Base-by-base conservation (phyloP, 1,140 invertebrate genomes). In the Samia ricini region DNA sequence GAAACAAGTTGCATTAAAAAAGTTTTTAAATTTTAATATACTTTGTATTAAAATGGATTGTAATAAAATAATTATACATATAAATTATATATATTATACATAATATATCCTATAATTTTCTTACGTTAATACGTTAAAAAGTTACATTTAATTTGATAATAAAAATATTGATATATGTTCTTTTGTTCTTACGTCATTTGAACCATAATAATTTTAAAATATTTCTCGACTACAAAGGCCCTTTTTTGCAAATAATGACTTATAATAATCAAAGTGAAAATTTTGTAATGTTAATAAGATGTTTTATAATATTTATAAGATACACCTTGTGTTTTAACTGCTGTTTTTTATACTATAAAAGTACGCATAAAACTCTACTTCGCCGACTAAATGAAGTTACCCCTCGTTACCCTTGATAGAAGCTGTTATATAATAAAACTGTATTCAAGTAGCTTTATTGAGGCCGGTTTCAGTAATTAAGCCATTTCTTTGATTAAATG, bases 361-460 rank as follows among this genome's bases (percentile, higher is more conserved):
- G n/a, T 15, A 42, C 33, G 33, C 7, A 15, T 15, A 10, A 4
- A 42, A 42, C 10, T 42, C 12, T 8, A 8, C 6, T 18, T 20
- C 50, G 18, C 21, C 21, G 6, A 15, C 52, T 42, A 58, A 59
- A 63, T 33, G 57, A 63, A 63, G 24, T 63, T 60, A 68, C 57
- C 61, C 57, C 63, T 63, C 60, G 63, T 68, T 68, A 64, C 50
- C 56, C 64, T 67, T 61, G 61, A 61, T 64, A 36, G 59, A 55
- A 60, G 36, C 29, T 42, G 49, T 67, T 60, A 67, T 33, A 63
- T 66, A 66, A 61, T 66, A 59, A 66, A 61, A 59, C 33, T 33
- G 29, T 62, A 59, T 57, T 56, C 51, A 7, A 66, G 19, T 56
- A 29, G 22, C 33, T 66, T 58, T 66, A 66, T 66, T 26, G 54